These are phyloP conservation scores for Brachypalpus laphriformis DNA, from an alignment of 2,888 invertebrate genomes.

Conservation along the genomic window DNA sequence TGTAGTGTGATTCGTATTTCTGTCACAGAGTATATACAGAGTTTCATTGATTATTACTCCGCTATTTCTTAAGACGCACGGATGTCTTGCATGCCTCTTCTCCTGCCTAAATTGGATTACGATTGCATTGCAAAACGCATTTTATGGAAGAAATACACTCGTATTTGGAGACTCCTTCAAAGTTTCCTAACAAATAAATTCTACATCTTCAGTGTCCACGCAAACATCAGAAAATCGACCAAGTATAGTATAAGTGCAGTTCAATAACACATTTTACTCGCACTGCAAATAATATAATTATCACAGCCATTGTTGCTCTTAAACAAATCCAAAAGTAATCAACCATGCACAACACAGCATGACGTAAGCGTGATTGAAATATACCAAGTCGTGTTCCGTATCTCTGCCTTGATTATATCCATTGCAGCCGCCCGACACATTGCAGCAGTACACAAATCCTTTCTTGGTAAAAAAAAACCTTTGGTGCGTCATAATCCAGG, in stretches of 20 bases:
- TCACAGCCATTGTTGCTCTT: constrained; percentile 5
- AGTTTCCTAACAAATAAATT: no score
- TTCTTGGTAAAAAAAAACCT: constrained; percentile 12
- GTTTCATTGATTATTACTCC: no score
- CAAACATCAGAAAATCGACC: background rate
- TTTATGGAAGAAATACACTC: no score
- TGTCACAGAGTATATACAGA: no score
- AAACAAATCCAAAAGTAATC: constrained; percentile 47
- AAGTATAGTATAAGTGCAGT: constrained; percentile 11
- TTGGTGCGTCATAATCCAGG: constrained; percentile 65
- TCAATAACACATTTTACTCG: constrained; percentile 27
- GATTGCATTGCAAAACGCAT: no score
- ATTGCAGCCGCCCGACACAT: constrained; percentile 17
- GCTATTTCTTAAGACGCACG: no score
- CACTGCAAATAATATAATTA: constrained; percentile 14
- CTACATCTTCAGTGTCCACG: no score
- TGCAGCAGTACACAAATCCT: constrained; percentile 35
- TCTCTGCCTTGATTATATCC: constrained; percentile 4
- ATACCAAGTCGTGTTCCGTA: background rate
- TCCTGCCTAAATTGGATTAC: no score
- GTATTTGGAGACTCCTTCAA: no score
- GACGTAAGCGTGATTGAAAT: constrained; percentile 59
- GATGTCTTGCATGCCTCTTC: no score
- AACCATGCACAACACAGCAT: constrained; percentile 35
- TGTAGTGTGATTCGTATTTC: no score